A percentile compares a stretch with the other conserved stretches of the same genome.
phyloP scores from a whole-genome alignment of 2,113 vertebrate genomes.

The Eurystomus gularis region DNA sequence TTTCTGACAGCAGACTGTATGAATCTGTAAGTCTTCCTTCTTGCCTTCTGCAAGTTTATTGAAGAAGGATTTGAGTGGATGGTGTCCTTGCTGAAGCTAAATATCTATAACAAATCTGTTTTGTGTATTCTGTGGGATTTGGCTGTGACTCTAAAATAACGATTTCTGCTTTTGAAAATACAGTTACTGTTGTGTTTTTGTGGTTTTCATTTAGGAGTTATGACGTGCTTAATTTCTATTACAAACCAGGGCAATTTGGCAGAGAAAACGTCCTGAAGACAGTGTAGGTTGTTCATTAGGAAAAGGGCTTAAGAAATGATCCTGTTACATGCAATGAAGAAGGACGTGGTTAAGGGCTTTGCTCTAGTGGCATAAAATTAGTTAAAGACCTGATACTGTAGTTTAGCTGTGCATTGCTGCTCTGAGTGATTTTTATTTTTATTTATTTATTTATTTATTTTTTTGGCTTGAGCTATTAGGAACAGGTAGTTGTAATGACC shows the following conservation, averaged over 20 bases:
- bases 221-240: not conserved
- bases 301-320: not conserved
- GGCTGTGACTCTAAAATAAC: not conserved
- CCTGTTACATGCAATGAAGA: fast-evolving
- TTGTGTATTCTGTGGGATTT: not conserved
- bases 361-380: not conserved
- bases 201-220: not conserved
- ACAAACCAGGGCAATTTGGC: not conserved
- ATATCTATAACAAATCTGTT: not conserved
- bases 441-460: too few relatives aligned
- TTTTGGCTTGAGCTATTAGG: not conserved
- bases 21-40: not conserved
- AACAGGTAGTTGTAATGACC: not conserved
- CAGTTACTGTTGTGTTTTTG: not conserved
- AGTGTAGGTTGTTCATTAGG: not conserved
- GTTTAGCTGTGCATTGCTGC: not conserved
- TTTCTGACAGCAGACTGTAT: not conserved
- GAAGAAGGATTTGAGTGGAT: not conserved
- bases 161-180: not conserved
- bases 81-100: not conserved
- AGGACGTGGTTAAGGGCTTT: not conserved
- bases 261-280: not conserved
- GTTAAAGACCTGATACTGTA: not conserved
- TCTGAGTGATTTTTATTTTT: not conserved
- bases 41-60: not conserved